Evolutionary conservation across 2,888 invertebrate species (phyloP).

Genomic region (Clistopyga incitator): DNA sequence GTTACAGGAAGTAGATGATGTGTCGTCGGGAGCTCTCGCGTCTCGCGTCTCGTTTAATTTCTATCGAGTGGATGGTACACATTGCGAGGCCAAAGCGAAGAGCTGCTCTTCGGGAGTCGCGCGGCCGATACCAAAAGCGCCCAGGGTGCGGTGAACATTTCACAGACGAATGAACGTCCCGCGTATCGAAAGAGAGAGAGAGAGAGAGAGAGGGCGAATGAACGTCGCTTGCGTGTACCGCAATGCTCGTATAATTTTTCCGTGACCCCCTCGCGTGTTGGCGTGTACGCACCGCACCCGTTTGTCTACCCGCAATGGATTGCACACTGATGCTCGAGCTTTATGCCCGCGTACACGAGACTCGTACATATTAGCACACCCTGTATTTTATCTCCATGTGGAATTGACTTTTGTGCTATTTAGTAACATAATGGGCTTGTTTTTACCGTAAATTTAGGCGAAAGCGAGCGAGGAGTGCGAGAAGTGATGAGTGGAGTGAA

Average conservation of each 20-base stretch:
- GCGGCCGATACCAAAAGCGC: constrained; percentile 27
- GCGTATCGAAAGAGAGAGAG: constrained; percentile 17
- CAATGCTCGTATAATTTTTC: constrained; percentile 39
- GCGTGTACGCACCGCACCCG: constrained; percentile 42
- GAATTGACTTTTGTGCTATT: neutral
- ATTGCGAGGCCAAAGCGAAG: neutral
- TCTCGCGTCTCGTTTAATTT: constrained; percentile 43
- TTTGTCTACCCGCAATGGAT: constrained; percentile 6
- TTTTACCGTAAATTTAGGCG: too few species aligned
- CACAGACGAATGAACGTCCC: constrained; percentile 29
- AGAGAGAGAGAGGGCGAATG: constrained; percentile 33
- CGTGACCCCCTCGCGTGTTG: constrained; percentile 8
- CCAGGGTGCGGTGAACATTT: constrained; percentile 60
- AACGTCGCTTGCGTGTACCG: constrained; percentile 23
- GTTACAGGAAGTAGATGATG: constrained; percentile 51
- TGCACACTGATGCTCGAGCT: constrained; percentile 7
- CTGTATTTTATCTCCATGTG: neutral
- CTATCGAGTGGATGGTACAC: constrained; percentile 19
- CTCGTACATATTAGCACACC: constrained; percentile 7
- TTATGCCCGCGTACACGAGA: constrained; percentile 4
- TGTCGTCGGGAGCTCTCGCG: constrained; percentile 45
- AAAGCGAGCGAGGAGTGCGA: too few species aligned
- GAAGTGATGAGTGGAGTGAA: too few species aligned
- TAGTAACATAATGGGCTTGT: neutral
- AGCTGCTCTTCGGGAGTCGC: neutral